Percentiles rank a stretch among this genome's conserved stretches.
Evolutionary conservation across 2,797 vertebrate species (phyloP).

Genomic region (Catharus ustulatus): DNA sequence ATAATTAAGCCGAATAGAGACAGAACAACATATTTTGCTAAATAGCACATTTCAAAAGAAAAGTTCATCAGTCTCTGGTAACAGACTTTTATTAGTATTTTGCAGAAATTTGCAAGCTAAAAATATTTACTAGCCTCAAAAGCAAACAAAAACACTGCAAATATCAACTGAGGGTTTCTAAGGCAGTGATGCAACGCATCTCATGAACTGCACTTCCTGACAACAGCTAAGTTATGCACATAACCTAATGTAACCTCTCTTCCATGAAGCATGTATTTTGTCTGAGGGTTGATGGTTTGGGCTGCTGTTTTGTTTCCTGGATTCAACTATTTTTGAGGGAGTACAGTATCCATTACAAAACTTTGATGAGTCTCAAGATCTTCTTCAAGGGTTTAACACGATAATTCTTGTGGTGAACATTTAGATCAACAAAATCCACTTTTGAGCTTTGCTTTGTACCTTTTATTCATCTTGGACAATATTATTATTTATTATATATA

Average conservation of each 20-base stretch:
- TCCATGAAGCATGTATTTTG: neutral
- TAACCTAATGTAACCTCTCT: neutral
- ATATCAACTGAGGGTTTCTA: neutral
- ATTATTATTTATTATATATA: neutral
- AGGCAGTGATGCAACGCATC: neutral
- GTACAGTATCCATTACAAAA: neutral
- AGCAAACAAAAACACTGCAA: constrained; percentile 37
- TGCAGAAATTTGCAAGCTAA: neutral
- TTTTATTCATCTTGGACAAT: neutral
- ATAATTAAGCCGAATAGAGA: neutral
- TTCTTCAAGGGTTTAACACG: neutral
- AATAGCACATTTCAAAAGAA: neutral
- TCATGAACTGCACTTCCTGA: neutral
- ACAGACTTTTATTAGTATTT: neutral
- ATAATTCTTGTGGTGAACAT: neutral
- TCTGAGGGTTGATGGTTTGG: neutral
- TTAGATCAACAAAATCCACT: neutral
- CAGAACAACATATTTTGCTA: neutral
- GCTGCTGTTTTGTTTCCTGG: neutral
- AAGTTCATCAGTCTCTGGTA: neutral
- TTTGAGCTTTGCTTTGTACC: neutral
- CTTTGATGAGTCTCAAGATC: neutral
- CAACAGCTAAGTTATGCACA: neutral
- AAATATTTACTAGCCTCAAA: constrained; percentile 17
- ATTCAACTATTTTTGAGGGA: neutral